phyloP scores from a whole-genome alignment of 2,113 vertebrate genomes.

The Onychostoma macrolepis region DNA sequence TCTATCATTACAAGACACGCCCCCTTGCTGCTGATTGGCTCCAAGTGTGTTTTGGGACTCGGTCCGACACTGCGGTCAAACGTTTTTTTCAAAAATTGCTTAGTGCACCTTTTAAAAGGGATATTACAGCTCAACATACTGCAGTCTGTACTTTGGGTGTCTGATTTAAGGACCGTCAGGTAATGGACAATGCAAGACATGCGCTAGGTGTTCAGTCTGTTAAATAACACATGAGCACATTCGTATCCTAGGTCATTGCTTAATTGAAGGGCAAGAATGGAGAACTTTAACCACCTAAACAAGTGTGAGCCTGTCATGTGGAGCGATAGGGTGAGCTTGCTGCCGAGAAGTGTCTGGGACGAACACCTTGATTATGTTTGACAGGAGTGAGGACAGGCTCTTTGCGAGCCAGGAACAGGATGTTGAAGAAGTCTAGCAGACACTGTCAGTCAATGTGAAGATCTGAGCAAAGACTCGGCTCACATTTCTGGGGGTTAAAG shows the following conservation, averaged over 20 bases:
- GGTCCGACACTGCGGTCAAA: too few species aligned
- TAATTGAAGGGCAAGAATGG: not conserved
- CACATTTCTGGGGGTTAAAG: too few species aligned
- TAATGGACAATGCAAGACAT: not conserved
- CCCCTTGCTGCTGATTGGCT: too few species aligned
- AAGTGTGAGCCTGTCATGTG: not conserved
- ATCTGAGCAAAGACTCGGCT: too few species aligned
- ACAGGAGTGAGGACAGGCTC: not conserved
- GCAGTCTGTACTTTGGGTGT: not conserved
- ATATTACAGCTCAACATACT: not conserved
- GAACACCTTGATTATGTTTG: not conserved
- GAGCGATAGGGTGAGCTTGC: too few species aligned
- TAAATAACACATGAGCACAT: too few species aligned
- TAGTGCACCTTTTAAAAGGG: too few species aligned
- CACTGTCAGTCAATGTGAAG: too few species aligned
- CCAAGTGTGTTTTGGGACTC: too few species aligned
- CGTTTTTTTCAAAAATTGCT: too few species aligned
- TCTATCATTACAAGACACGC: too few species aligned
- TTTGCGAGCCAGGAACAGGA: not conserved
- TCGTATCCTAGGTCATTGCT: not conserved
- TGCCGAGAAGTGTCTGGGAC: not conserved
- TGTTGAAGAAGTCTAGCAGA: not conserved
- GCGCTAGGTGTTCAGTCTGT: not conserved
- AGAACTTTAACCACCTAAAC: not conserved
- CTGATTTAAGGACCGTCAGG: not conserved